Base-by-base conservation (phyloP, 2,888 invertebrate species). In the Danaus chrysippus region DNA sequence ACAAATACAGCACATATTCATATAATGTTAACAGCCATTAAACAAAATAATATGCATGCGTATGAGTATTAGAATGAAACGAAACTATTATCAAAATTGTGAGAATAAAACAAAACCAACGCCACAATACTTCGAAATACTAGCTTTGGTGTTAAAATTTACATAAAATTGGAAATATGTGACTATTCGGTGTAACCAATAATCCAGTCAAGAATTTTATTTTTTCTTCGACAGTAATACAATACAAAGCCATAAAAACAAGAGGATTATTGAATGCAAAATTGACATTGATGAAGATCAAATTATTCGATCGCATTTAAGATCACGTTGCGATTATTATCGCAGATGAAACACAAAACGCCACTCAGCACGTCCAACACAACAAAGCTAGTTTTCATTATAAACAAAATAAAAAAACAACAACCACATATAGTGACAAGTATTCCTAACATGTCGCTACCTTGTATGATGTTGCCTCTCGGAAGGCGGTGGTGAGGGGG, bases 381-480 rank as follows among this genome's bases (percentile, higher is more conserved):
- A 62, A 61, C 63, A 71, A 77, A 79, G 76, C 75, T 74, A 77
- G 78, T 78, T 76, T 76, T 76, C 71, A 69, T 71, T 59, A 74
- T n/a, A 73, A 75, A 69, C 6, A 6, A 34, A 34, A 34, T 5
- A 34, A 34, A 34, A 3, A 34, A 34, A 34, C 23, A 34, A 34
- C 23, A 34, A 34, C 23, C 23, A 34, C 6, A 34, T 34, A 34
- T 34, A 6, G 2, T 34, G 23, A 34, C 23, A 34, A 34, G 85
- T 83, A 63, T 61, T 63, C 66, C 65, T 67, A 65, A 49, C 62
- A 63, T 62, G 82, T 81, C 81, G 84, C 86, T 91, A 91, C 91
- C 91, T 91, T 86, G 87, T 78, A 84, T 87, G 87, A 70, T 84
- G 87, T 76, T 86, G 90, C 73, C 87, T 83, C 70, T 90, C 87